A percentile compares a stretch with the other conserved stretches of the same genome.
phyloP scores from a whole-genome alignment of 2,113 vertebrate genomes.

The Laticauda laticaudata region DNA sequence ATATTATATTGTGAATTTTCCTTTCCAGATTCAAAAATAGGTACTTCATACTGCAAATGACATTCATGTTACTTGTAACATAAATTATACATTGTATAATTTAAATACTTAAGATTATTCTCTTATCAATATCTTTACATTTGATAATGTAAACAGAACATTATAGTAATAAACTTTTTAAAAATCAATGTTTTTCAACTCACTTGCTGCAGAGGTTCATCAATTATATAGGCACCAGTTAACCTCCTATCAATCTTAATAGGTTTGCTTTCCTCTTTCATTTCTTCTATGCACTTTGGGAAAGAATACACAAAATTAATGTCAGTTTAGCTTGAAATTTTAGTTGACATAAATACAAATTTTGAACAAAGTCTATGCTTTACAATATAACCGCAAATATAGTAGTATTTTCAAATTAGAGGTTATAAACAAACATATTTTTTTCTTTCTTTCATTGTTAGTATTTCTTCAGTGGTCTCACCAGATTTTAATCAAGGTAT shows the following conservation, averaged over 20 bases:
- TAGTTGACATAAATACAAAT: constrained; percentile 15
- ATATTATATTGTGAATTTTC: not conserved
- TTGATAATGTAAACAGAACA: not conserved
- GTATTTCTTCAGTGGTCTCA: not conserved
- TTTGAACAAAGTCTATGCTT: not conserved
- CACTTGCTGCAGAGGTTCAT: constrained; percentile 97
- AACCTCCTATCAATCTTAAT: constrained; percentile 96
- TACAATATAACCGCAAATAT: not conserved
- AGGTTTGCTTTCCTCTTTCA: constrained; percentile 87
- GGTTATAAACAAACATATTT: not conserved
- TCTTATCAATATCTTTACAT: not conserved
- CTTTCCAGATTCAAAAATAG: not conserved
- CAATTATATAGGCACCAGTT: constrained; percentile 95
- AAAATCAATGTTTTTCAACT: constrained; percentile 49
- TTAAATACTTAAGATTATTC: not conserved
- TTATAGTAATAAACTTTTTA: not conserved
- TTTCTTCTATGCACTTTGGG: constrained; percentile 90
- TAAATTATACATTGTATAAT: not conserved
- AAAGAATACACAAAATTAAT: constrained; percentile 51
- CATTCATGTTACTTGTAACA: not conserved
- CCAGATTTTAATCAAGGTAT: not conserved
- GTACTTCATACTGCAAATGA: not conserved
- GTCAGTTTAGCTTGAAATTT: not conserved
- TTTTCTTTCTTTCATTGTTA: not conserved
- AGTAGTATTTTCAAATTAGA: not conserved